These are phyloP conservation scores for Aspidiotus rigidus DNA, from an alignment of 2,888 invertebrate genomes.

Conservation along the genomic window DNA sequence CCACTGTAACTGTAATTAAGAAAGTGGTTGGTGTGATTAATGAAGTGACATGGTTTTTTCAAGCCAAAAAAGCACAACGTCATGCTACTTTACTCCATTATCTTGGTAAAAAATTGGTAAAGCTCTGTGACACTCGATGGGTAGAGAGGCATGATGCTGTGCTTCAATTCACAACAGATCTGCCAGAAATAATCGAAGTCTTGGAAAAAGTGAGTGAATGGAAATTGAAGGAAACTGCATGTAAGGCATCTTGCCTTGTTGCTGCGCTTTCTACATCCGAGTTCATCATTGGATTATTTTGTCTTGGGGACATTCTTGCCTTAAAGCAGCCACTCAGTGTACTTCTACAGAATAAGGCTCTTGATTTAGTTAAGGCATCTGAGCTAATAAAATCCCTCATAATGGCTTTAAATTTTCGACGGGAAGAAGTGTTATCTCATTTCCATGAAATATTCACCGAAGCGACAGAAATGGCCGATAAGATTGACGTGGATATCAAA, in stretches of 20 bases:
- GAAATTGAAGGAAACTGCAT: neutral
- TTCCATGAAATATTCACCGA: neutral
- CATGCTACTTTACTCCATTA: no score
- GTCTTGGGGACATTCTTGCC: neutral
- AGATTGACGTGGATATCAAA: neutral
- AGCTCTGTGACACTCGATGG: neutral
- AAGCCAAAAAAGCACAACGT: neutral
- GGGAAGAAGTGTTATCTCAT: neutral
- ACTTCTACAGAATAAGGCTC: neutral
- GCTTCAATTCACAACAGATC: neutral
- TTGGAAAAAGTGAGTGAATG: neutral
- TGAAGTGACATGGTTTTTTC: neutral
- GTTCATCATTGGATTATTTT: neutral
- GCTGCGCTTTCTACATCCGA: neutral
- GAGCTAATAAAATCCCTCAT: neutral
- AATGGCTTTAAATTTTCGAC: neutral
- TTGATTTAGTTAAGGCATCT: neutral
- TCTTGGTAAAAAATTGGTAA: neutral
- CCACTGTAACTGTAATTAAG: neutral
- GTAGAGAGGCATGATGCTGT: conserved; percentile 1
- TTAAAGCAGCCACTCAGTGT: neutral
- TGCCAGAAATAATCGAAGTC: neutral
- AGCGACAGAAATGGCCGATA: neutral
- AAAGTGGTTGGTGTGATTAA: neutral
- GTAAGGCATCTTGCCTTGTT: neutral